Base-by-base conservation (phyloP, 2,888 invertebrate genomes). In the Machimus rusticus region DNA sequence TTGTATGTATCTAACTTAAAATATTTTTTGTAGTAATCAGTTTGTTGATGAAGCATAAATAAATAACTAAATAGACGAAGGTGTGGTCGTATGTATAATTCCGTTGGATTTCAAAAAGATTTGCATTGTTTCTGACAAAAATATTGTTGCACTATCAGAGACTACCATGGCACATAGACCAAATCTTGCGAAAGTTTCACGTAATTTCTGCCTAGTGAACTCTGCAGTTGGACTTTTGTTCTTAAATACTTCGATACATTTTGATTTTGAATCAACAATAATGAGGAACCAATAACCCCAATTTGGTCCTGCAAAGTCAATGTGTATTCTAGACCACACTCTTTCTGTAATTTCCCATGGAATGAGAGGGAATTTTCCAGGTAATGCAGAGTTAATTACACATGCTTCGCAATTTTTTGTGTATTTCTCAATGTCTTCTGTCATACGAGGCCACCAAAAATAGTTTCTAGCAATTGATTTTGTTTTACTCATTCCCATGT, bases 221-320 rank as follows among this genome's bases (percentile, higher is more conserved):
- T 87, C 79, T 78, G 86, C 46, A 28, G 86, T 86, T 16, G 86
- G 78, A 16, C 77, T 77, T 28, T 86, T 87, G 46, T 86, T 87
- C 37, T 87, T 79, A n/a, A 87, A 86, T 9, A 87, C 85, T 31
- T 87, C 85, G 31, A 85, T 43, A 86, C 87, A 87, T 51, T 86
- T 87, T 57, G 87, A 87, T 76, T 79, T 86, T 2, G 87, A 86
- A 55, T 87, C 87, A 55, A 87, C 39, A 79, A 86, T 87, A 9
- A 85, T 84, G n/a, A 86, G 39, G 74, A 86, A 86, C 79, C 79
- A 86, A 28, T 79, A 86, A 16, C 74, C 79, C 87, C 74, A 79
- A 43, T 87, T 87, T 46, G 87, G 79, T 37, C 79, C 86, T 51
- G 87, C 78, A 16, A 85, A 87, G 31, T 87, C 87, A 9, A 86